Evolutionary conservation across 2,113 vertebrate genomes (phyloP).

Genomic region (Erythrocercus mccallii): DNA sequence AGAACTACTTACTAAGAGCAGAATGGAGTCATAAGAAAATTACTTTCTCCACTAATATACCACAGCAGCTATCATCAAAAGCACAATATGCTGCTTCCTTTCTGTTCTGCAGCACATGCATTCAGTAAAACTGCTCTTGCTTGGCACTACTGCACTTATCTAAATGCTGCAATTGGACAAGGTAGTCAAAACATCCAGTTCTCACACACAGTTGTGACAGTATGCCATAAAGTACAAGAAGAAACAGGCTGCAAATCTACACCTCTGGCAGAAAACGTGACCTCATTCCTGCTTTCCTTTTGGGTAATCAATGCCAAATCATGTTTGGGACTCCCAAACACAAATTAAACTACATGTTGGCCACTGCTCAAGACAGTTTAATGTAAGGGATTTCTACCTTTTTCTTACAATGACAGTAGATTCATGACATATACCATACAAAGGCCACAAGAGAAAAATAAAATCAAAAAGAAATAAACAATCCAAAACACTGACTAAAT

Average conservation of each 20-base stretch:
- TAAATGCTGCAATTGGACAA: not conserved
- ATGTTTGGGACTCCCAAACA: not conserved
- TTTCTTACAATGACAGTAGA: not conserved
- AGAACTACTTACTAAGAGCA: not conserved
- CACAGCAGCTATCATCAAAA: not conserved
- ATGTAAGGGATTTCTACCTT: not conserved
- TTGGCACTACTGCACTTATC: not conserved
- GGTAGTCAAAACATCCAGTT: not conserved
- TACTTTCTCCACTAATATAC: not conserved
- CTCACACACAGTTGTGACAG: not conserved
- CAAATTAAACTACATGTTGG: not conserved
- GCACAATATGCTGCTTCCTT: not conserved
- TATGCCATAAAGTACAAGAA: not conserved
- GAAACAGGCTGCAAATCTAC: not conserved
- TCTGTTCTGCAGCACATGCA: not conserved
- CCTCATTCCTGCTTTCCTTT: not conserved
- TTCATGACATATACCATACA: not conserved
- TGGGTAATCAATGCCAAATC: not conserved
- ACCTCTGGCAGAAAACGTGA: not conserved
- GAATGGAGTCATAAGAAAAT: not conserved
- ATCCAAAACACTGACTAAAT: not conserved
- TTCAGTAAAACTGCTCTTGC: not conserved
- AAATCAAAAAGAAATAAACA: not conserved
- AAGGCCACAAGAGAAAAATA: not conserved
- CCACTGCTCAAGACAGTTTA: not conserved